Base-by-base conservation (phyloP, 2,888 invertebrate species). In the Hedychridium roseum region DNA sequence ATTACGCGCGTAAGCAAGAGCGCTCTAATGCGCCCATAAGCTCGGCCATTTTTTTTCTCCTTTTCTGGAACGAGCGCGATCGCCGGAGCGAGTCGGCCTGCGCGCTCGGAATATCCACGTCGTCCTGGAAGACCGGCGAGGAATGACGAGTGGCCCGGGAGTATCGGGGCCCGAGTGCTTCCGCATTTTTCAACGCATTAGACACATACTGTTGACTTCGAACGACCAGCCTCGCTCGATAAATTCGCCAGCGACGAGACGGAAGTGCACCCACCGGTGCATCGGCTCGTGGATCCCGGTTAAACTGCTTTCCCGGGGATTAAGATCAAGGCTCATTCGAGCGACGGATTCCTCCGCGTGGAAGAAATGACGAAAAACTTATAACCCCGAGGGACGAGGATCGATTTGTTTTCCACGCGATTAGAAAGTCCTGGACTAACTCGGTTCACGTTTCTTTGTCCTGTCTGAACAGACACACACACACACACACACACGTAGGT, bases 321-420 rank as follows among this genome's bases (percentile, higher is more conserved):
- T 54, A 60, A 60, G 60, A 60, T 60, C 60, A 60, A 62, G 60
- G 60, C 43, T 52, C 12, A 7, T n/a, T 48, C 43, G 45, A 48
- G 51, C 12, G 32, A 7, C n/a, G n/a, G n/a, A n/a, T n/a, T n/a
- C n/a, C n/a, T n/a, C n/a, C n/a, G n/a, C n/a, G n/a, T n/a, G n/a
- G n/a, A n/a, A n/a, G n/a, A n/a, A n/a, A n/a, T n/a, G n/a, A n/a
- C n/a, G n/a, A n/a, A n/a, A n/a, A n/a, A n/a, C n/a, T n/a, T n/a
- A n/a, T n/a, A n/a, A n/a, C n/a, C n/a, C n/a, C n/a, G n/a, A n/a
- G n/a, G n/a, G n/a, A n/a, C n/a, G n/a, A n/a, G n/a, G n/a, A n/a
- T n/a, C n/a, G n/a, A n/a, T n/a, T n/a, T n/a, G n/a, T n/a, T n/a
- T n/a, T n/a, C n/a, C n/a, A n/a, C n/a, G n/a, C n/a, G n/a, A n/a